Percentiles rank a stretch among this genome's conserved stretches.
Conservation (phyloP, 64 coral and sea anemone species). For the Porites australiensis region DNA sequence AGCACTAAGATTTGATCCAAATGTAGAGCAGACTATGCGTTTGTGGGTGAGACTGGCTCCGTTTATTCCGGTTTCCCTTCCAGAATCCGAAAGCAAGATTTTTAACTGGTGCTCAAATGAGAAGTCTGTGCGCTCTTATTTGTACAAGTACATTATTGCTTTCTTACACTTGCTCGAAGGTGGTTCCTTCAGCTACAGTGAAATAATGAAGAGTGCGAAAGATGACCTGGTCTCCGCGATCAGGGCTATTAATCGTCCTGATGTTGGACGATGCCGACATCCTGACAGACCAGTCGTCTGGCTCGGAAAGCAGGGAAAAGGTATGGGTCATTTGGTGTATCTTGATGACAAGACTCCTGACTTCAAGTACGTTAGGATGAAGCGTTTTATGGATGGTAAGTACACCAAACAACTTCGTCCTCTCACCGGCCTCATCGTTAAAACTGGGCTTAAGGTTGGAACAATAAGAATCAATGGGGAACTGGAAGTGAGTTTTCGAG, state of each 20-base stretch:
- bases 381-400: neutral
- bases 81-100: conserved; percentile 42
- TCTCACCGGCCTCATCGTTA: conserved; percentile 44
- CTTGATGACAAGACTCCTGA: conserved; percentile 35
- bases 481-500: conserved; percentile 51
- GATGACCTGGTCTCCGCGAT: conserved; percentile 54
- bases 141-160: conserved; percentile 55
- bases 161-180: conserved; percentile 59
- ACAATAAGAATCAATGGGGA: conserved; percentile 16
- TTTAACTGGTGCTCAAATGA: conserved; percentile 31
- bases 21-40: conserved; percentile 57
- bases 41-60: conserved; percentile 52
- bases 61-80: conserved; percentile 16
- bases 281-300: conserved; percentile 74
- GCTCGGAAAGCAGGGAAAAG: conserved; percentile 31
- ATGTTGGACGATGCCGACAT: conserved; percentile 66
- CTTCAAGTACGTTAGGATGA: neutral
- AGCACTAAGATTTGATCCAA: conserved; percentile 13
- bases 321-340: conserved; percentile 45
- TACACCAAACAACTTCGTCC: conserved; percentile 5
- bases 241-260: conserved; percentile 49
- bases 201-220: conserved; percentile 14
- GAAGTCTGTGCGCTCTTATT: conserved; percentile 20
- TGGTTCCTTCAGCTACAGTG: conserved; percentile 3
- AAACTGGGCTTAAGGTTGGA: conserved; percentile 41